Evolutionary conservation across 2,797 vertebrate genomes (phyloP).

Genomic region (Notolepis coatsorum): DNA sequence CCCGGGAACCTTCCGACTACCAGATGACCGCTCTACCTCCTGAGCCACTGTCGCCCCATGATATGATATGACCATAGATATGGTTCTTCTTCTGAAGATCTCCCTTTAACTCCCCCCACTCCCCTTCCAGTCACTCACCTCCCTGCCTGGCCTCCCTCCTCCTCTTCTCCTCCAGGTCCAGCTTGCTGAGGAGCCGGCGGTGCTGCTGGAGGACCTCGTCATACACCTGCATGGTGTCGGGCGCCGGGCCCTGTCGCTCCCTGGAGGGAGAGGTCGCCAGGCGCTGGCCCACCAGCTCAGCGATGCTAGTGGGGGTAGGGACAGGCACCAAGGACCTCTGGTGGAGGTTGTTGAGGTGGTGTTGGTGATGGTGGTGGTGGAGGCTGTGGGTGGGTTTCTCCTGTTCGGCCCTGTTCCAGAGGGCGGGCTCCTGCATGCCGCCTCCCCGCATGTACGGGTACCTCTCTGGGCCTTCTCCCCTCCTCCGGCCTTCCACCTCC

Average conservation of each 20-base stretch:
- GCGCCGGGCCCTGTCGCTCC: slow-evolving; percentile 56
- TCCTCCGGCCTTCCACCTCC: slow-evolving; percentile 72
- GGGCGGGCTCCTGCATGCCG: slow-evolving; percentile 60
- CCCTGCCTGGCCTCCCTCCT: slow-evolving; percentile 77
- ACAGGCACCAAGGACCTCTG: slow-evolving; percentile 72
- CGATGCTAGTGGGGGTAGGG: slow-evolving; percentile 32
- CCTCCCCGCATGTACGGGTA: slow-evolving; percentile 73
- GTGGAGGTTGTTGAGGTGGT: slow-evolving; percentile 68
- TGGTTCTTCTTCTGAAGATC: too few relatives aligned
- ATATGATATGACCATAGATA: too few relatives aligned
- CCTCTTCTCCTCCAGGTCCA: slow-evolving; percentile 90
- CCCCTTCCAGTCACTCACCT: slow-evolving; percentile 64
- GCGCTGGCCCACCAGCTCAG: slow-evolving; percentile 59
- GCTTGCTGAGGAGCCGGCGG: slow-evolving; percentile 89
- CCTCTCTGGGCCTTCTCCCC: slow-evolving; percentile 82
- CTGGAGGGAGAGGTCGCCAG: slow-evolving; percentile 69
- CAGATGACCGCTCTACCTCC: too few relatives aligned
- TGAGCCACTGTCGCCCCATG: too few relatives aligned
- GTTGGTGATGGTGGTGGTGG: slow-evolving; percentile 50
- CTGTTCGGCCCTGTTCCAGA: slow-evolving; percentile 81
- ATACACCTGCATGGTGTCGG: slow-evolving; percentile 84
- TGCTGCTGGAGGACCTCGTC: slow-evolving; percentile 91
- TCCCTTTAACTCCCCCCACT: not conserved
- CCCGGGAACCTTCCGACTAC: too few relatives aligned
- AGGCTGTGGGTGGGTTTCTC: slow-evolving; percentile 81